phyloP scores from a whole-genome alignment of 2,797 vertebrate species.

The Oryzias dopingdopingensis region DNA sequence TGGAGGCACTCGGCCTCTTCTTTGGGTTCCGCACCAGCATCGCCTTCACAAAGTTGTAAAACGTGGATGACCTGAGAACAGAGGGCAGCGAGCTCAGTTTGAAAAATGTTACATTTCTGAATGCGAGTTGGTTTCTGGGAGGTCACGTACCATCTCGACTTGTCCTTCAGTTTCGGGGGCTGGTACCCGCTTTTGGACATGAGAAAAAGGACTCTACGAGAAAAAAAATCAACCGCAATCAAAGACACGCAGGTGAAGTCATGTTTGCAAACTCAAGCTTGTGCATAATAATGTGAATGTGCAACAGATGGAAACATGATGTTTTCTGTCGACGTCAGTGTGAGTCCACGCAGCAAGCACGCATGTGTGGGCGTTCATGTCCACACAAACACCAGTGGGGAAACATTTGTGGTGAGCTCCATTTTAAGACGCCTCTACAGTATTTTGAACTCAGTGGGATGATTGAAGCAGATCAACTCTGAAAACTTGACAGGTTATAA shows the following conservation, averaged over 20 bases:
- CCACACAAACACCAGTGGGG: background rate
- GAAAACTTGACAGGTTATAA: background rate
- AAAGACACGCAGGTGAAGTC: background rate
- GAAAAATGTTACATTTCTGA: background rate
- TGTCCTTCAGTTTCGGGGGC: slow-evolving; percentile 89
- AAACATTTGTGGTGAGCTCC: slow-evolving; percentile 12
- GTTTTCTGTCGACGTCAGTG: background rate
- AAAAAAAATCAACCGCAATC: background rate
- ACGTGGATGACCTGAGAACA: slow-evolving; percentile 78
- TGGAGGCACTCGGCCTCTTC: slow-evolving; percentile 85
- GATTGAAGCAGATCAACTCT: background rate
- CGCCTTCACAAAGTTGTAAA: slow-evolving; percentile 88
- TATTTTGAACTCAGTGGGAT: background rate
- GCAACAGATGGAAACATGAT: slow-evolving; percentile 18
- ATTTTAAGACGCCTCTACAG: background rate
- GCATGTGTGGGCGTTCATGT: background rate
- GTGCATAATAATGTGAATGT: background rate
- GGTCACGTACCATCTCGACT: slow-evolving; percentile 82
- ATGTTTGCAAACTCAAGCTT: background rate
- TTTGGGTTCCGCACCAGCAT: slow-evolving; percentile 88
- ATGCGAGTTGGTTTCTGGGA: too few relatives aligned
- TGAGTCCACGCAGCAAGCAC: background rate
- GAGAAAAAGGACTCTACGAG: slow-evolving; percentile 85
- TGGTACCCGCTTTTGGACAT: slow-evolving; percentile 95
- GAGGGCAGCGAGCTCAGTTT: background rate